phyloP scores from a whole-genome alignment of 37 sponge, comb jelly and placozoan species.

The Beroe ovata region DNA sequence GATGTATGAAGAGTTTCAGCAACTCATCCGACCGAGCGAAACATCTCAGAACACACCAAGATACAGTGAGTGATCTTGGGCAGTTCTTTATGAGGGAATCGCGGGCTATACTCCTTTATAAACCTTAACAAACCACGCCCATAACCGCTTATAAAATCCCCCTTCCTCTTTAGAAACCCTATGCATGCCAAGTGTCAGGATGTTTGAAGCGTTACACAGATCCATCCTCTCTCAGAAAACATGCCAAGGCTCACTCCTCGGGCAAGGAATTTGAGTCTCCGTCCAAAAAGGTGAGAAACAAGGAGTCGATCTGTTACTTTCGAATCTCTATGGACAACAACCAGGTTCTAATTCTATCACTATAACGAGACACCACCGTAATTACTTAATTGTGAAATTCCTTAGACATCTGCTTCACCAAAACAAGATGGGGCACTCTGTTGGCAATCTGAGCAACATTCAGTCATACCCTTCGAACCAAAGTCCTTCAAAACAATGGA shows the following conservation, averaged over 20 bases:
- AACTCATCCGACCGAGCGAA: slow-evolving; percentile 94
- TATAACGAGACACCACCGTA: no score
- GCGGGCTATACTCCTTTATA: no score
- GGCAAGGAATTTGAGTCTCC: slow-evolving; percentile 59
- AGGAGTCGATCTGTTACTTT: no score
- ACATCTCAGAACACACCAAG: slow-evolving; percentile 85
- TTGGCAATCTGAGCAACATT: no score
- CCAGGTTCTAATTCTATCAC: no score
- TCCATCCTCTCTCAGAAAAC: slow-evolving; percentile 91
- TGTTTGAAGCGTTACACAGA: slow-evolving; percentile 93
- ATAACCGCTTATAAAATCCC: no score
- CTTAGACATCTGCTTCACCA: no score
- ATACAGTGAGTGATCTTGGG: slow-evolving; percentile 77
- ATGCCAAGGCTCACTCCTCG: slow-evolving; percentile 75
- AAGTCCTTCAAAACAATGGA: slow-evolving; percentile 5
- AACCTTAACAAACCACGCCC: no score
- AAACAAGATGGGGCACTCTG: no score
- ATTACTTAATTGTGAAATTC: no score
- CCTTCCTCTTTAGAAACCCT: slow-evolving; percentile 83
- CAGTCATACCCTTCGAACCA: not conserved
- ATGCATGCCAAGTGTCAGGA: slow-evolving; percentile 83
- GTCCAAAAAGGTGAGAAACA: slow-evolving; percentile 72
- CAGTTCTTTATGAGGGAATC: no score
- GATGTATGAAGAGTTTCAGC: slow-evolving; percentile 89
- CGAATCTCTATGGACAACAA: no score